Base-by-base conservation (phyloP, 1,140 invertebrate species). In the Colletes gigas region DNA sequence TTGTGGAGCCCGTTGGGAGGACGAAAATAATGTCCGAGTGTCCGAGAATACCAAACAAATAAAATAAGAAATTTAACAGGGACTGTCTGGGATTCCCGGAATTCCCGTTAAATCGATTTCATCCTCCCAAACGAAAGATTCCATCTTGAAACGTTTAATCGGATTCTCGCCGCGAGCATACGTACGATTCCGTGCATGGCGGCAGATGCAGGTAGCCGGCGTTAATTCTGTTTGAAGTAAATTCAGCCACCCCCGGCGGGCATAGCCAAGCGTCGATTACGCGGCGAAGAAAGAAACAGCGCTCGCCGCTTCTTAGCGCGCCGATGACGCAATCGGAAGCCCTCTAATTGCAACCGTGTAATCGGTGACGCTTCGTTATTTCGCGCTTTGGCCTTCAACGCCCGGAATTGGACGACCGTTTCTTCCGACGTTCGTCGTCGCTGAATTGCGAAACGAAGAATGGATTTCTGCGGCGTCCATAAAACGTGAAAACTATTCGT, bases 351-450 rank as follows among this genome's bases (percentile, higher is more conserved):
- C 57, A 54, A 39, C 60, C 1, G 15, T 63, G 39, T 39, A 44
- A 63, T 44, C 39, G 62, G 41, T 41, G 63, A 44, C 17, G 2
- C 54, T 73, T 63, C 57, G 71, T 80, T 82, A 59, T 73, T 74
- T 76, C 63, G 60, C 44, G 57, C 6, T 81, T 69, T 52, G 59
- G 69, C 55, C 66, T 75, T 82, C 72, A 55, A 57, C 71, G 69
- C 84, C 84, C 80, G 84, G 84, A 88, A 88, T 79, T 86, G 84
- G 30, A 78, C 71, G 76, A 63, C 71, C 84, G 85, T 81, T 83
- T 86, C 83, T 86, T 65, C 62, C 68, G 68, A 55, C 67, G 79
- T 60, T 80, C 79, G 65, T 55, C 60, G 68, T 78, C 69, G 72
- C 69, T 15, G 39, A 41, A 44, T 44, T 44, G 14, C 62, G 62